These are phyloP conservation scores for Geotrypetes seraphini DNA, from an alignment of 2,797 vertebrate genomes.

Conservation along the genomic window DNA sequence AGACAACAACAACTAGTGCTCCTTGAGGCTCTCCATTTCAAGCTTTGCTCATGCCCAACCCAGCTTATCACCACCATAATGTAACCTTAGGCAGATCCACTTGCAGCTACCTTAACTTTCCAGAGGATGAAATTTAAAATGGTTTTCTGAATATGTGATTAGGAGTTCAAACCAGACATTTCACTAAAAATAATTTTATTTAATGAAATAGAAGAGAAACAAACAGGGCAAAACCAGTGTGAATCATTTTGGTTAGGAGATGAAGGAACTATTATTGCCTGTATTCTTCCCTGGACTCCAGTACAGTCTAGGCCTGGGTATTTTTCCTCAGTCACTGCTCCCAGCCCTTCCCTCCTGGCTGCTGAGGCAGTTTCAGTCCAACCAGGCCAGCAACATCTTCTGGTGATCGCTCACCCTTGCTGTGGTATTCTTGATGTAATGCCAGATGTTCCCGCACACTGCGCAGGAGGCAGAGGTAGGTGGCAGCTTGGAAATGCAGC, in stretches of 20 bases:
- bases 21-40: no score
- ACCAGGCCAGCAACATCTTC: slow-evolving; percentile 71
- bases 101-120: no score
- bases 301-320: not conserved
- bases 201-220: slow-evolving; percentile 5
- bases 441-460: slow-evolving; percentile 67
- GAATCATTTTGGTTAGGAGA: no score
- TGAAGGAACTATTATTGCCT: no score
- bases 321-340: slow-evolving; percentile 23
- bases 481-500: slow-evolving; percentile 72
- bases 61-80: no score
- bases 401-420: slow-evolving; percentile 58
- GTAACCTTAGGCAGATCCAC: no score
- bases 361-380: slow-evolving; percentile 79
- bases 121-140: no score
- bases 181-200: not conserved
- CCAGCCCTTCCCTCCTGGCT: slow-evolving; percentile 89
- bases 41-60: no score
- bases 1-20: no score
- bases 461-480: slow-evolving; percentile 78
- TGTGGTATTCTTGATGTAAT: slow-evolving; percentile 75
- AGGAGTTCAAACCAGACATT: not conserved
- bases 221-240: not conserved
- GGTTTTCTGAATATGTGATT: no score
- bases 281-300: no score